Evolutionary conservation across 2,797 vertebrate species (phyloP).

Genomic region (Picus viridis): DNA sequence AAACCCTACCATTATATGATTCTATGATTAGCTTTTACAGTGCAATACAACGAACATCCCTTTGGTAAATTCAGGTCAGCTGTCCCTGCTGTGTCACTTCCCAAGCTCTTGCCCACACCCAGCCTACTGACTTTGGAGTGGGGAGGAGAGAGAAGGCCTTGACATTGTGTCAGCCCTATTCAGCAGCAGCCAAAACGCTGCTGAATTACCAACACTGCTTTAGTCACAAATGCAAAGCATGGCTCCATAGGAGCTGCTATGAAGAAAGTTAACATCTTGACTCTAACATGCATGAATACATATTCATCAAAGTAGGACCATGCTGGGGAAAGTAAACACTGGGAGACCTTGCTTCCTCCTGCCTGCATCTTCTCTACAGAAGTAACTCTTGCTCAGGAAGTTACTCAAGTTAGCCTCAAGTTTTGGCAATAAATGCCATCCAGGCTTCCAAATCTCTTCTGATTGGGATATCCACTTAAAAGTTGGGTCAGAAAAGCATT

Average conservation of each 20-base stretch:
- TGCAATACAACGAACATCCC: background rate
- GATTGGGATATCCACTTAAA: background rate
- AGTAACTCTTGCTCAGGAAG: background rate
- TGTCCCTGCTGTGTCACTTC: background rate
- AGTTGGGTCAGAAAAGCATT: background rate
- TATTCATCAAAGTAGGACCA: background rate
- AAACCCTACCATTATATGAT: no score
- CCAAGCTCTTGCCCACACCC: no score
- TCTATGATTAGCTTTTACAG: background rate
- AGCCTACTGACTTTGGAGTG: background rate
- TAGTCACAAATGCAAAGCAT: background rate
- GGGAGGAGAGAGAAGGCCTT: background rate
- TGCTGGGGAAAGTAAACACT: background rate
- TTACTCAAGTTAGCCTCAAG: background rate
- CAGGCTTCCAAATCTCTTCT: background rate
- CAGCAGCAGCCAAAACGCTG: background rate
- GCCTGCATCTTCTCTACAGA: background rate
- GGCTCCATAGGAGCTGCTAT: background rate
- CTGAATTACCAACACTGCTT: background rate
- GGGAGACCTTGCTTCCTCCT: background rate
- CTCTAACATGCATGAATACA: no score
- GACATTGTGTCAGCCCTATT: background rate
- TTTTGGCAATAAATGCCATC: background rate
- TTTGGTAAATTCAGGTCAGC: background rate
- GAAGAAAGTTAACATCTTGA: background rate